Base-by-base conservation (phyloP, 2,113 vertebrate genomes). In the Platanista minor region DNA sequence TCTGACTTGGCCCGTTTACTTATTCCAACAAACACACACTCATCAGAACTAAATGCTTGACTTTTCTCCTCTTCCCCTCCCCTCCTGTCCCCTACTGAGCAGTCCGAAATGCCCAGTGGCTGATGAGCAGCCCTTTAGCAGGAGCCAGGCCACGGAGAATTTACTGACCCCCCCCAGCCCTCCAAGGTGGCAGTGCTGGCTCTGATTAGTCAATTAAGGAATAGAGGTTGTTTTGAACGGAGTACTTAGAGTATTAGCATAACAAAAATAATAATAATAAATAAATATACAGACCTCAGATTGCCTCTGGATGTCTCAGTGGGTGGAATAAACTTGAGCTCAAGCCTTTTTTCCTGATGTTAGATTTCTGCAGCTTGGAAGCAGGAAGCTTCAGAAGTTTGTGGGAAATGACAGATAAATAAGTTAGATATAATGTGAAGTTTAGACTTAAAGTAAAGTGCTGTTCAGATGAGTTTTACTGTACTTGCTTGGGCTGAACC, bases 321-420 rank as follows among this genome's bases (percentile, higher is more conserved):
- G 20, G 31, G 23, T 64, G 39, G 23, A 80, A 33, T 87, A 90
- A 61, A 85, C 20, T 67, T 43, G 31, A 54, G 29, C 18, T 91
- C 78, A 85, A 67, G 33, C 43, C 21, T 81, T 77, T 86, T 75
- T 14, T 4, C 41, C 46, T 71, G 29, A 2, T 80, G 17, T 33
- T 96, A 67, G 15, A 46, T 52, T 81, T 90, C 75, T 86, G 57
- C 72, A 52, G 46, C 62, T 80, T 89, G 67, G 96, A 89, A 91
- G 66, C n/a, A 96, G 31, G 59, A 92, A 59, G 20, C 66, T 78
- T 95, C 77, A 91, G 39, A 86, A 67, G 6, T 85, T 66, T 72
- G 21, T 72, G 43, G 11, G 25, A 41, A 80, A 77, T 75, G 62
- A 74, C 59, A 62, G 80, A 39, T 81, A 59, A 80, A 23, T 80